Conservation (phyloP, 2,113 vertebrate species). For the Isurus oxyrinchus region DNA sequence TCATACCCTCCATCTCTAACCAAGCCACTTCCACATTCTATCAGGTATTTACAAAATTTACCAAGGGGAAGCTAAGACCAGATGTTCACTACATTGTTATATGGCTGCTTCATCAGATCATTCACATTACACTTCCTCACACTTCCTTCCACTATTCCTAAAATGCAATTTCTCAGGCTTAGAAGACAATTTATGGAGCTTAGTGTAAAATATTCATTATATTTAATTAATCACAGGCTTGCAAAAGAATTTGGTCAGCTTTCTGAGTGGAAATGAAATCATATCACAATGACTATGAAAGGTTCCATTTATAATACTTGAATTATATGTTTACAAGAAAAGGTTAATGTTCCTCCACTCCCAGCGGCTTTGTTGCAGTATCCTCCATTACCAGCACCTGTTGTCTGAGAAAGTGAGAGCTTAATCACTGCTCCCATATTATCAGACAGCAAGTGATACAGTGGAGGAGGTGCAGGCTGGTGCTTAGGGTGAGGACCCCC, state of each 20-base stretch:
- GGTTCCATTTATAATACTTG: neutral
- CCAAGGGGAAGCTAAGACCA: slow-evolving; percentile 14
- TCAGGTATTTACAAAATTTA: neutral
- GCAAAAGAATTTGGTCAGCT: neutral
- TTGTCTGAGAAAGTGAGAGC: neutral
- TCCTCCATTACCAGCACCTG: neutral
- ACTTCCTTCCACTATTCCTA: neutral
- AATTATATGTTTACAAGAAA: neutral
- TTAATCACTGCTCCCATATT: neutral
- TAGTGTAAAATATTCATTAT: neutral
- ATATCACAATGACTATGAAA: neutral
- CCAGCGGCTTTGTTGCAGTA: neutral
- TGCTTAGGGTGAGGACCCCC: neutral
- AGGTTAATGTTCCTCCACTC: neutral
- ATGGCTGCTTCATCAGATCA: slow-evolving; percentile 24
- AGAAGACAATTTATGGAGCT: slow-evolving; percentile 18
- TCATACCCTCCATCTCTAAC: neutral
- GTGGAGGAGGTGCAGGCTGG: neutral
- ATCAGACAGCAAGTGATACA: neutral
- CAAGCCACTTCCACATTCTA: neutral
- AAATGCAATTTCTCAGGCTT: neutral
- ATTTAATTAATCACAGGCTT: slow-evolving; percentile 8
- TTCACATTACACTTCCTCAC: slow-evolving; percentile 14
- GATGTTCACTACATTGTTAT: slow-evolving; percentile 30
- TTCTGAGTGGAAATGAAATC: neutral